These are phyloP conservation scores for Platycheirus albimanus DNA, from an alignment of 2,888 invertebrate species.

Conservation along the genomic window DNA sequence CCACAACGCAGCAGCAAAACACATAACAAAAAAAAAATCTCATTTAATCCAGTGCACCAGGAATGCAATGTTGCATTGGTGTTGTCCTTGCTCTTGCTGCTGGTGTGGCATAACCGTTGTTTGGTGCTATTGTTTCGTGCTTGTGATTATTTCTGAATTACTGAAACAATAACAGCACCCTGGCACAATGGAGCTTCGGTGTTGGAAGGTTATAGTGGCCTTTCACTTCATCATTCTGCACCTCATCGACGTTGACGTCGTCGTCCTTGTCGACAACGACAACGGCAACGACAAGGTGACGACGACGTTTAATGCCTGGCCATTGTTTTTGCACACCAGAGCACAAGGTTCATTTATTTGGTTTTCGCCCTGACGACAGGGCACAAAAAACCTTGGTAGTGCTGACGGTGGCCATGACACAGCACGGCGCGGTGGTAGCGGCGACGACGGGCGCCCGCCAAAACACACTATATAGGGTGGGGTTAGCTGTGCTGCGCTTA, in stretches of 20 bases:
- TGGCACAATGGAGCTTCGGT: conserved; percentile 54
- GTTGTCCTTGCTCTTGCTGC: conserved; percentile 34
- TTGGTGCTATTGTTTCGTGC: conserved; percentile 62
- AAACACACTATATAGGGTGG: conserved; percentile 30
- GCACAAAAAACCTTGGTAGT: conserved; percentile 9
- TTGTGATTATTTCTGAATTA: conserved; percentile 74
- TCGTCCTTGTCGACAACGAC: conserved; percentile 66
- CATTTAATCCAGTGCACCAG: conserved; percentile 64
- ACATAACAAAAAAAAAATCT: conserved; percentile 36
- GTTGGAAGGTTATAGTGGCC: conserved; percentile 43
- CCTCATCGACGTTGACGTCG: conserved; percentile 67
- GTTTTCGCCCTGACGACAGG: conserved; percentile 40
- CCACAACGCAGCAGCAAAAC: not conserved
- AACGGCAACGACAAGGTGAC: conserved; percentile 71
- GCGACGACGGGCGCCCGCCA: not conserved
- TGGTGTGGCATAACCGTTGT: conserved; percentile 15
- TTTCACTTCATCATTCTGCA: conserved; percentile 71
- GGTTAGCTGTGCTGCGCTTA: conserved; percentile 53
- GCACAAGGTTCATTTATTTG: conserved; percentile 54
- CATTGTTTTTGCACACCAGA: conserved; percentile 61
- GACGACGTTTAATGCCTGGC: conserved; percentile 70
- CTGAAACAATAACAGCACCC: conserved; percentile 72
- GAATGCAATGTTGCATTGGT: conserved; percentile 47
- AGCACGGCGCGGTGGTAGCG: not conserved
- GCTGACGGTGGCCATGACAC: no score